Percentiles rank a stretch among this genome's conserved stretches.
phyloP scores from a whole-genome alignment of 2,888 invertebrate species.

The Hybos culiciformis region DNA sequence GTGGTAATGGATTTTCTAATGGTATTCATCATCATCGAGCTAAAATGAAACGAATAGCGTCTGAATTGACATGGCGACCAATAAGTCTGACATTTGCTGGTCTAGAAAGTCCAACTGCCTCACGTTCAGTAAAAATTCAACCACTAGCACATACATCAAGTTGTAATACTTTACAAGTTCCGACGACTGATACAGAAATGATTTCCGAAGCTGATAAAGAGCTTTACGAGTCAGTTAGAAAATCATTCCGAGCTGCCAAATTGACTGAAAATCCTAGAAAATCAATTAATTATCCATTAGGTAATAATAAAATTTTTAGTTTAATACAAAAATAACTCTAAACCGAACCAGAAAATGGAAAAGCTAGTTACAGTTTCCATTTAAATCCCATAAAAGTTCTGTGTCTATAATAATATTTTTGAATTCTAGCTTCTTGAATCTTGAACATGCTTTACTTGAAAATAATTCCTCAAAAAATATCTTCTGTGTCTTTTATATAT shows the following conservation, averaged over 20 bases:
- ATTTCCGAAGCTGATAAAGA: conserved; percentile 30
- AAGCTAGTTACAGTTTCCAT: too few relatives aligned
- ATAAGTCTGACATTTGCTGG: conserved; percentile 22
- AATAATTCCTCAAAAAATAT: too few relatives aligned
- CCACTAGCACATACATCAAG: conserved; percentile 49
- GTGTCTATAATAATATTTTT: too few relatives aligned
- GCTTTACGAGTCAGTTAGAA: conserved; percentile 19
- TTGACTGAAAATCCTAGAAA: conserved; percentile 9
- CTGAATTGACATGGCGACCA: conserved; percentile 40
- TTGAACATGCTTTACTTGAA: too few relatives aligned
- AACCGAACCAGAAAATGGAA: too few relatives aligned
- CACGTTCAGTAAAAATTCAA: conserved; percentile 20
- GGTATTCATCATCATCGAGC: conserved; percentile 7
- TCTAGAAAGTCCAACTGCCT: conserved; percentile 20
- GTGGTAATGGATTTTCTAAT: conserved; percentile 14
- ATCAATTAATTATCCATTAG: conserved; percentile 5
- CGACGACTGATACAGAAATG: conserved; percentile 34
- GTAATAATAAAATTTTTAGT: neutral
- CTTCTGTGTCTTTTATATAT: too few relatives aligned
- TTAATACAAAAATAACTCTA: too few relatives aligned
- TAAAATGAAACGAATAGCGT: conserved; percentile 37
- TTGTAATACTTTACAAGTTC: conserved; percentile 51
- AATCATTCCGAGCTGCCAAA: conserved; percentile 16
- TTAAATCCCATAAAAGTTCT: too few relatives aligned
- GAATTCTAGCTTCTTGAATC: too few relatives aligned